These are phyloP conservation scores for Gallinago nigripennis DNA, from an alignment of 2,797 vertebrate genomes.

Conservation along the genomic window DNA sequence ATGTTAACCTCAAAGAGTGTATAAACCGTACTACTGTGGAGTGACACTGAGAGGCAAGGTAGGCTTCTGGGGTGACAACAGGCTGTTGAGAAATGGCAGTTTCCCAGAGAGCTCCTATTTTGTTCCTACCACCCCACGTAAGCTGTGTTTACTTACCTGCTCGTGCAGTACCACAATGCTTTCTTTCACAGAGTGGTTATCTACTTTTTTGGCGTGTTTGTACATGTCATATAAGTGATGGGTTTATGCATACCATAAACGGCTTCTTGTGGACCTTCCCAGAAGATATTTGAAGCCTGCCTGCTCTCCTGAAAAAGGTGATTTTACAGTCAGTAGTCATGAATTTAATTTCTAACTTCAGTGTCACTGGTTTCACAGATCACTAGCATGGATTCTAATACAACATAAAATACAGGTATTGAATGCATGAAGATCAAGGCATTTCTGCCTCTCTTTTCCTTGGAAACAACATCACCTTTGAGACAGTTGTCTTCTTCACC, in stretches of 20 bases:
- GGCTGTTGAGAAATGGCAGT: background rate
- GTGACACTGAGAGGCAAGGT: background rate
- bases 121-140: background rate
- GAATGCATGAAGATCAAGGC: background rate
- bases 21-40: background rate
- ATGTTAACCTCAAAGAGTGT: accelerated
- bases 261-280: background rate
- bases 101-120: background rate
- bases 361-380: background rate
- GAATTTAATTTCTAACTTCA: background rate
- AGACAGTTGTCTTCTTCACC: background rate
- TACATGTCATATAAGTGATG: accelerated
- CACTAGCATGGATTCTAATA: background rate
- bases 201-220: background rate
- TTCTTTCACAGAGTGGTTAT: background rate
- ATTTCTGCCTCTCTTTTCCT: background rate
- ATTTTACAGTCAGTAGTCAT: background rate
- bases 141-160: background rate
- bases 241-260: background rate
- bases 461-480: background rate
- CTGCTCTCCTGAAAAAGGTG: background rate
- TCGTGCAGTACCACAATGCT: background rate
- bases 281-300: background rate
- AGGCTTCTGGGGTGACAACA: background rate
- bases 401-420: background rate